These are phyloP conservation scores for rabbit (Oryctolagus cuniculus) DNA, from an alignment of 2,113 vertebrate genomes.

Conservation along the genomic window mOryCun1.1 NC_091437.1:68060001-68060500, in stretches of 20 bases:
- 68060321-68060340: background rate
- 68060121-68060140: background rate
- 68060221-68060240: too few relatives aligned
- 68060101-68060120: background rate
- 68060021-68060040: background rate
- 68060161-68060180: background rate
- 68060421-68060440: background rate
- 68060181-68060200: background rate
- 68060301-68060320: background rate
- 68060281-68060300: background rate
- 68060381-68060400: background rate
- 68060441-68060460: background rate
- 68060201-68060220: background rate
- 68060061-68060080: background rate
- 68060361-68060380: background rate
- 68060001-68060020: background rate
- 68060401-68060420: accelerated
- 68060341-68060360: background rate
- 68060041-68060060: too few relatives aligned
- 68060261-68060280: background rate
- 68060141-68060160: background rate
- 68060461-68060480: background rate
- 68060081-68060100: background rate
- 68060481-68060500: accelerated
- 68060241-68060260: background rate